Base-by-base conservation (phyloP, 1,140 invertebrate species). In the Paraescarpia echinospica region DNA sequence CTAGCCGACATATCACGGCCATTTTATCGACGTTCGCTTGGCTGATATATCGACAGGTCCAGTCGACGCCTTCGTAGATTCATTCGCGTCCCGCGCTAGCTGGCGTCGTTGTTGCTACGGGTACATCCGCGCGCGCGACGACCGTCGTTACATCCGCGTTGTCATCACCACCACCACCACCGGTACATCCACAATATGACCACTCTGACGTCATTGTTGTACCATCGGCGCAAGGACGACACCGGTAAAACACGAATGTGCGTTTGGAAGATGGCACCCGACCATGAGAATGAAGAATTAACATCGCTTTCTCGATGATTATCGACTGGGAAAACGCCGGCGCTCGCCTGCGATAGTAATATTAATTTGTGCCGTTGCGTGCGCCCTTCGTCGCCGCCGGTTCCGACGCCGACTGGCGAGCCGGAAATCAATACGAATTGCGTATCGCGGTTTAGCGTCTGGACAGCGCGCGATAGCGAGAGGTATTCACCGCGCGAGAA, bases 301-400 rank as follows among this genome's bases (percentile, higher is more conserved):
- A 77, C 59, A 31, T 77, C 9, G 59, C 59, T 77, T 77, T 77
- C 59, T 77, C 59, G 59, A 77, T 77, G 59, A 77, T 77, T 77
- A 77, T 77, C 59, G 59, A 77, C 59, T 77, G 59, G 12, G 18
- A 18, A 77, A 77, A 77, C 59, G 59, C 59, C 59, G 59, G 59
- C 59, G 59, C 59, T 77, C 59, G 59, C 59, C 59, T 77, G 59
- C 59, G 59, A 77, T 77, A 77, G 59, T 77, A 77, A 77, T 77
- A 77, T 77, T 77, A 77, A 77, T 77, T 77, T 77, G 59, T 77
- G 59, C 59, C 59, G 59, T 77, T 77, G 59, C 59, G 59, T 77
- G 59, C 59, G 59, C 59, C 18, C 2, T 18, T 18, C 12, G 59
- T 77, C 59, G 22, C 59, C 59, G 27, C 14, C 59, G 59, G 59